Conservation (phyloP, 2,888 invertebrate genomes). For the Himalopsyche tibetana region DNA sequence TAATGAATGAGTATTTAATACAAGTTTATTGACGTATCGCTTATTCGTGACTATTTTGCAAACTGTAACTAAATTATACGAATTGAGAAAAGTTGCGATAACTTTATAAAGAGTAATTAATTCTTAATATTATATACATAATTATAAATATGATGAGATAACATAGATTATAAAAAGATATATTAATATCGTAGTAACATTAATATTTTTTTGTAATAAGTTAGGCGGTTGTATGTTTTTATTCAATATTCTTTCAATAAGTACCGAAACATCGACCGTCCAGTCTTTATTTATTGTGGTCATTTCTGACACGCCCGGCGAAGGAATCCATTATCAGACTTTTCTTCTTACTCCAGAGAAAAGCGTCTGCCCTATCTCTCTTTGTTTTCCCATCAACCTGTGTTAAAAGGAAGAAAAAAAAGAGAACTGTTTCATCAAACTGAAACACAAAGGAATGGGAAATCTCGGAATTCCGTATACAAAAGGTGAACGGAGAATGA, state of each 20-base stretch:
- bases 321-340: constrained; percentile 60
- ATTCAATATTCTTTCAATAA: not conserved
- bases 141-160: no score
- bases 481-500: constrained; percentile 56
- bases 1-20: no score
- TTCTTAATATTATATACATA: no score
- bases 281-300: constrained; percentile 58
- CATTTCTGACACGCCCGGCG: constrained; percentile 58
- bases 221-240: constrained; percentile 19
- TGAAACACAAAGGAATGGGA: constrained; percentile 47
- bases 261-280: constrained; percentile 18
- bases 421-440: constrained; percentile 59
- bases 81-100: no score
- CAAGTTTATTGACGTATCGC: no score
- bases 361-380: constrained; percentile 49
- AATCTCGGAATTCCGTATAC: constrained; percentile 50
- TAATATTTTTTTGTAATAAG: not conserved
- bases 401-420: constrained; percentile 43
- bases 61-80: no score
- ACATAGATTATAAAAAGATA: no score
- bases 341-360: constrained; percentile 52
- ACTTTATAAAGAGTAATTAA: no score
- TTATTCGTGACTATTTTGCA: no score
- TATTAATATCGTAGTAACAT: no score
- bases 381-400: constrained; percentile 59